These are phyloP conservation scores for Megaleporinus macrocephalus DNA, from an alignment of 2,113 vertebrate genomes.

Conservation along the genomic window DNA sequence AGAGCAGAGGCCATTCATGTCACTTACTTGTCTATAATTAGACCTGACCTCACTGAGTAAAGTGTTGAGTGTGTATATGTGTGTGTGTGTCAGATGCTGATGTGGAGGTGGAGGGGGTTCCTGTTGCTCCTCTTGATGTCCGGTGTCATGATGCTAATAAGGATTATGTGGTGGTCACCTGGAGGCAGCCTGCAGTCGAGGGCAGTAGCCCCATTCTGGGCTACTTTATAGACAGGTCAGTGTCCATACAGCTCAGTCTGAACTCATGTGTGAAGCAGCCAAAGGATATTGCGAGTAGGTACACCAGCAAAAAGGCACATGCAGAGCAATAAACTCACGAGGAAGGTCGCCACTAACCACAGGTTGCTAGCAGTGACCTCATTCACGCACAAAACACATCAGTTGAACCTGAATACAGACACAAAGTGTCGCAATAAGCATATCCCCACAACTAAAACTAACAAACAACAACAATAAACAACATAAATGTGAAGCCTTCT, in stretches of 20 bases:
- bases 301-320: too few relatives aligned
- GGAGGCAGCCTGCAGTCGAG: conserved; percentile 96
- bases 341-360: too few relatives aligned
- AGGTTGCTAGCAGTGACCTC: too few relatives aligned
- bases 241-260: neutral
- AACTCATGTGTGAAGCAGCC: neutral
- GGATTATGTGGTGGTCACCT: conserved; percentile 96
- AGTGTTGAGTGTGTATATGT: conserved; percentile 38
- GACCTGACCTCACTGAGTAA: conserved; percentile 46
- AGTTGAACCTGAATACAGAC: too few relatives aligned
- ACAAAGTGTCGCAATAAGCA: too few relatives aligned
- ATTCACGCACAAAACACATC: too few relatives aligned
- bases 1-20: conserved; percentile 43
- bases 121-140: conserved; percentile 93
- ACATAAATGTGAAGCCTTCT: too few relatives aligned
- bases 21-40: conserved; percentile 58
- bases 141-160: conserved; percentile 93
- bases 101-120: conserved; percentile 88
- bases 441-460: too few relatives aligned
- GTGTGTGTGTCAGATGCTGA: conserved; percentile 82
- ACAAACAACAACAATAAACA: too few relatives aligned
- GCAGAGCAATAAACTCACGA: too few relatives aligned
- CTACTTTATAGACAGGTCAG: conserved; percentile 94
- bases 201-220: conserved; percentile 91
- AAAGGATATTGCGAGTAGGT: too few relatives aligned